phyloP scores from a whole-genome alignment of 2,888 invertebrate genomes.

The Pocota personata region DNA sequence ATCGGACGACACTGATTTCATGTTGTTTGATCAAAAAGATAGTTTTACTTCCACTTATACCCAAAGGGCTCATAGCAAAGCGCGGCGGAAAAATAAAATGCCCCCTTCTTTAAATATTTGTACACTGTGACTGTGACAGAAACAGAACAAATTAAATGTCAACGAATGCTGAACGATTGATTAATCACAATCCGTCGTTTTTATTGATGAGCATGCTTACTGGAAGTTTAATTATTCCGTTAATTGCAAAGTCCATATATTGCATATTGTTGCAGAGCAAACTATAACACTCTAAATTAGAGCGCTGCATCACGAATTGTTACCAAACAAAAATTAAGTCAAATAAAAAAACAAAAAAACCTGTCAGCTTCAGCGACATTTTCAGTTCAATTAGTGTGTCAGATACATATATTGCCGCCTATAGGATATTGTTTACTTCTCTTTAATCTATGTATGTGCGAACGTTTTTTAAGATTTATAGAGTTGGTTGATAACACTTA shows the following conservation, averaged over 20 bases:
- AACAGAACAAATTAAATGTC: slow-evolving; percentile 62
- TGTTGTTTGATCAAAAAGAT: slow-evolving; percentile 52
- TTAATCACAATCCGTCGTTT: slow-evolving; percentile 65
- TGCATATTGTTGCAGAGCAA: slow-evolving; percentile 29
- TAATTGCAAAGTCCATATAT: slow-evolving; percentile 55
- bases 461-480: slow-evolving; percentile 14
- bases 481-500: slow-evolving; percentile 75
- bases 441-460: slow-evolving; percentile 16
- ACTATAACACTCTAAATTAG: slow-evolving; percentile 27
- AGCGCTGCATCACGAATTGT: slow-evolving; percentile 20
- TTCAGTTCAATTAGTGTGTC: slow-evolving; percentile 46
- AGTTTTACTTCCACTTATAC: slow-evolving; percentile 27
- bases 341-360: neutral
- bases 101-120: slow-evolving; percentile 30
- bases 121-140: slow-evolving; percentile 32
- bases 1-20: slow-evolving; percentile 44
- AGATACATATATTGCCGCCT: slow-evolving; percentile 19
- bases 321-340: slow-evolving; percentile 21
- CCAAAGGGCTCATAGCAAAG: neutral
- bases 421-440: neutral
- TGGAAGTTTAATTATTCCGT: slow-evolving; percentile 65
- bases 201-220: slow-evolving; percentile 55
- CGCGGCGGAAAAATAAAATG: neutral
- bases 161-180: slow-evolving; percentile 64
- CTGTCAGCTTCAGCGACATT: slow-evolving; percentile 31